Evolutionary conservation across 1,140 invertebrate genomes (phyloP), one percentile per base, ranked within the genome.

Genomic region (Brachionus paranguensis): DNA sequence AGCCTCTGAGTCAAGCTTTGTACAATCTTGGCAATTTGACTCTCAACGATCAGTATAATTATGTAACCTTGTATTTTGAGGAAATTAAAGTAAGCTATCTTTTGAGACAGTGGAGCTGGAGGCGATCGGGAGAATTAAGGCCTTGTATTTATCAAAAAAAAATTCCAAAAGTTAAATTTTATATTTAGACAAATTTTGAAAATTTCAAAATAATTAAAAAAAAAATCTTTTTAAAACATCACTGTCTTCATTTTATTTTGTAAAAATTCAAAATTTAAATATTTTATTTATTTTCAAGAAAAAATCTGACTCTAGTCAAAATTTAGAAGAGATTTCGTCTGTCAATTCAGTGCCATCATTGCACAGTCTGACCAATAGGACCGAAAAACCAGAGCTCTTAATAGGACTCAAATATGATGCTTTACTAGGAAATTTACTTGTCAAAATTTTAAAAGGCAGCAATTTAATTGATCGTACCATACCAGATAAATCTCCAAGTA

Each of bases 301-400:
- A 64, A 81, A 81, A 64, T 29, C 4, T 65, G 78, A 68, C 53
- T 81, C 78, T 14, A 64, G n/a, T 45, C 78, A 81, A 64, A 81
- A 81, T 68, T 81, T 81, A 47, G 60, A 45, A 14, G 78, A 81
- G 14, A 27, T 50, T 50, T 37, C 72, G 1, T 47, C 41, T 2
- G 24, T 27, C 8, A 76, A 76, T 50, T 76, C 72, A 47, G 47
- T 50, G 14, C 41, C 72, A 76, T 50, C 72, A 29, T 29, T 76
- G 20, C 29, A 50, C 7, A 50, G 45, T 14, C 5, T 76, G 17
- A 76, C 14, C 7, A 37, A 8, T n/a, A 76, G 43, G 12, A 24
- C 5, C 20, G 72, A 81, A 24, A 60, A 60, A 8, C 78, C 78
- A 24, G 53, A 68, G 17, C 14, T 81, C 8, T 60, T 43, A 27